These are phyloP conservation scores for Himantopus leucocephalus DNA, from an alignment of 2,113 vertebrate species.

Conservation along the genomic window DNA sequence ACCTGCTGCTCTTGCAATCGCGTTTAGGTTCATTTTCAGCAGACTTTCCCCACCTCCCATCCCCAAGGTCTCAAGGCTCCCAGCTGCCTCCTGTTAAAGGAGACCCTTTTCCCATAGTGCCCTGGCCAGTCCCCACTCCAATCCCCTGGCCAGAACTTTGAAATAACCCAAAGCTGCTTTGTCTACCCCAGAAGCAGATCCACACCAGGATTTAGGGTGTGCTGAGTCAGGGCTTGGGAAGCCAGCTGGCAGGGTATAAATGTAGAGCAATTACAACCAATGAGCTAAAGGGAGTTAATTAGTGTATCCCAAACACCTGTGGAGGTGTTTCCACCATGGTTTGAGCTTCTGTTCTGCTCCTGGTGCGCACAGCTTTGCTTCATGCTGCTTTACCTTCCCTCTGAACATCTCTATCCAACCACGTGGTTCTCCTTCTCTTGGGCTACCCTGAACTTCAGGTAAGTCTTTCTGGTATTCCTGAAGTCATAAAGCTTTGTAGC, in stretches of 20 bases:
- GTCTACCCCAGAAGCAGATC: neutral
- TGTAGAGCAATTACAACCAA: neutral
- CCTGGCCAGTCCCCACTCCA: neutral
- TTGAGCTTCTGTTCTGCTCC: neutral
- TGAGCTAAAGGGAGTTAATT: neutral
- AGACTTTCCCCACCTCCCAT: neutral
- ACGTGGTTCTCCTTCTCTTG: fast-evolving
- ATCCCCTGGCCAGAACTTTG: neutral
- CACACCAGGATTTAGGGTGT: neutral
- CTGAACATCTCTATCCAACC: neutral
- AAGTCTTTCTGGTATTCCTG: neutral
- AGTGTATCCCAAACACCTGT: neutral
- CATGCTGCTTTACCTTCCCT: fast-evolving
- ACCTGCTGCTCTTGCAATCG: neutral
- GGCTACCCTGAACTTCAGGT: neutral
- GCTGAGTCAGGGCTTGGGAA: neutral
- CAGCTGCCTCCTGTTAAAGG: neutral
- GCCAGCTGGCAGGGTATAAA: neutral
- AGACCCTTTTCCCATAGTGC: neutral
- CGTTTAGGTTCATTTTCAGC: neutral
- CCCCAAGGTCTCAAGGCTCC: neutral
- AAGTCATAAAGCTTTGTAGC: neutral
- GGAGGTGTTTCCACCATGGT: neutral
- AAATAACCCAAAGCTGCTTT: neutral
- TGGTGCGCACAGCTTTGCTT: fast-evolving